These are phyloP conservation scores for Toxotes lorentzi DNA, from an alignment of 2,797 vertebrate species.

Conservation along the genomic window DNA sequence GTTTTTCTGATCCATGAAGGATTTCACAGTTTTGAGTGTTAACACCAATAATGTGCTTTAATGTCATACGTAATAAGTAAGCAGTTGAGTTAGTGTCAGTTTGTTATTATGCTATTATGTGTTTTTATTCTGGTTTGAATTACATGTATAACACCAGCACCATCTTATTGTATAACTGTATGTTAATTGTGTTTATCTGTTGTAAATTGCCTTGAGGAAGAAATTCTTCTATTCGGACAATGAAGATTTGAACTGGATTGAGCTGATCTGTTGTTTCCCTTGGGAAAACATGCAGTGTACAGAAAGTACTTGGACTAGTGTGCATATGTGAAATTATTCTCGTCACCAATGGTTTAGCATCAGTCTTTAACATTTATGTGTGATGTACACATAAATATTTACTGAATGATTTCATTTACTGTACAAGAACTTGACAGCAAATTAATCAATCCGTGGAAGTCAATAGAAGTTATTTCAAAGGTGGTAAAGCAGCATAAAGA, in stretches of 20 bases:
- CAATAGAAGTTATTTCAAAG: slow-evolving; percentile 6
- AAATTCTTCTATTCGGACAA: neutral
- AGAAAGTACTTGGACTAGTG: neutral
- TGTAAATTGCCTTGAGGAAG: neutral
- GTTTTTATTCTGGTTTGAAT: neutral
- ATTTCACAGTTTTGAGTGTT: neutral
- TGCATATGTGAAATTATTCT: neutral
- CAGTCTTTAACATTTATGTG: slow-evolving; percentile 6
- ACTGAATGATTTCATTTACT: neutral
- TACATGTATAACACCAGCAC: neutral
- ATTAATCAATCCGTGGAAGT: neutral
- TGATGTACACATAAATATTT: neutral
- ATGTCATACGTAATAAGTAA: neutral
- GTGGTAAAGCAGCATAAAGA: neutral
- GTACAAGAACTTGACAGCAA: neutral
- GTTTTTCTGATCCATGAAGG: too few relatives aligned
- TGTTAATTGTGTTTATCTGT: neutral
- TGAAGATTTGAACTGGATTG: slow-evolving; percentile 2
- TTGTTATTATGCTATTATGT: too few relatives aligned
- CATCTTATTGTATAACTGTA: neutral
- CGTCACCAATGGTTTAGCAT: neutral
- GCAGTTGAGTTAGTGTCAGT: neutral
- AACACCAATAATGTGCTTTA: neutral
- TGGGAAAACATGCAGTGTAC: neutral
- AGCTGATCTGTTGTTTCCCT: neutral